Base-by-base conservation (phyloP, 2,113 vertebrate species). In the Festucalex cinctus region DNA sequence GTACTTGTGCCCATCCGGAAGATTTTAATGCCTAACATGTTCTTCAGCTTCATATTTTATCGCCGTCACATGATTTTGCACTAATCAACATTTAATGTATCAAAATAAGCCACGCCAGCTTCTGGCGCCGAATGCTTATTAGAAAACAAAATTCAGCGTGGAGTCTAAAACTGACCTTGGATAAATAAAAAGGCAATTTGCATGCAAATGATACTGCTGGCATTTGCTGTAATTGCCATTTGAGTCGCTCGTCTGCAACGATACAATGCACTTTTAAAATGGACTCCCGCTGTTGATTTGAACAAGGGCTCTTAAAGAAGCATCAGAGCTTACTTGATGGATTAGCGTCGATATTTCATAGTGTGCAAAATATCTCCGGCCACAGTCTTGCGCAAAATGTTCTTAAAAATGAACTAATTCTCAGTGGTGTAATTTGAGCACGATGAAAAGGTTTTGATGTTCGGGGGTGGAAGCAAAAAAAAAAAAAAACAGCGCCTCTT, bases 201-300 rank as follows among this genome's bases (percentile, higher is more conserved):
- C 76, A 90, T 89, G 86, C 80, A 87, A 88, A 90, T 87, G 69
- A 87, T 68, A 76, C 61, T 39, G 65, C 72, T 83, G 76, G 62
- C 79, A 83, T 89, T 84, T 83, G 49, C 68, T 71, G 69, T 81
- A 83, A 85, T 87, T 85, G 77, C 75, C 24, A 53, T 78, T 80
- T 77, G 79, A 65, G 63, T 59, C 57, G 77, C 66, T 80, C 69
- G 54, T 76, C 65, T 69, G 49, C 60, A 72, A 78, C 46, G 43
- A 68, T 70, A 74, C 69, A 74, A 75, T 46, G 63, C 70, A 68
- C 51, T 64, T 80, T 75, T 51, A 74, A 71, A 76, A 41, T 65
- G 66, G 28, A 35, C 43, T 37, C 19, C 35, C 57, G 16, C 14
- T 32, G 62, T 43, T 28, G 62, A 63, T 60, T 60, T 60, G 37